Evolutionary conservation across 2,888 invertebrate species (phyloP), one percentile per base, ranked within the genome.

Genomic region (Morinoia aosen): DNA sequence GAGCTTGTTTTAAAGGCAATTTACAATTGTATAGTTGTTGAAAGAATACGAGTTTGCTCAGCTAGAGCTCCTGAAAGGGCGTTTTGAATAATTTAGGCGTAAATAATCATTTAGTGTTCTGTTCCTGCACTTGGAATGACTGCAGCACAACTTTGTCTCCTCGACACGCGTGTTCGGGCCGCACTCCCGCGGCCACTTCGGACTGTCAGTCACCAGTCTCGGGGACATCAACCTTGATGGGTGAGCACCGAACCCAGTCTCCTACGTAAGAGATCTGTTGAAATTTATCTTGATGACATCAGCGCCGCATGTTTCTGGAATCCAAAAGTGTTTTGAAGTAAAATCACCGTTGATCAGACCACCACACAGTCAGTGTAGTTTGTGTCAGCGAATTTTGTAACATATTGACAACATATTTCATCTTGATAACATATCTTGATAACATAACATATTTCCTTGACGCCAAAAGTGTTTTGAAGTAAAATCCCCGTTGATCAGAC

Each of bases 221-320:
- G 95, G 96, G 7, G 96, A 96, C 95, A 39, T 96, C 7, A 95
- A 96, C 93, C 56, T 76, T 14, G 96, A 96, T 64, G 96, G 96
- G 48, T 96, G 58, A 57, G 95, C n/a, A 39, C 10, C 90, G 90
- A 39, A 10, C 19, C 39, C 90, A 8, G 90, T 90, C 40, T 90
- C 11, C 7, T 40, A 4, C 33, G 4, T 4, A 11, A 10, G 7
- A 90, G 40, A 19, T 76, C 76, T 76, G 76, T 33, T 76, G 0
- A 76, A 76, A 3, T 76, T 76, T 19, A 33, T 76, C 76, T 33
- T 76, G 25, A 33, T 76, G 61, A 61, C 61, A 19, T 19, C 19
- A 61, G 61, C 19, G 8, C 0, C 12, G 12, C 61, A 19, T 61
- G 8, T 16, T 61, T 61, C 61, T 12, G 3, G 19, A 61, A 61